Conservation (phyloP, 2,797 vertebrate species). For the Oreochromis mossambicus region DNA sequence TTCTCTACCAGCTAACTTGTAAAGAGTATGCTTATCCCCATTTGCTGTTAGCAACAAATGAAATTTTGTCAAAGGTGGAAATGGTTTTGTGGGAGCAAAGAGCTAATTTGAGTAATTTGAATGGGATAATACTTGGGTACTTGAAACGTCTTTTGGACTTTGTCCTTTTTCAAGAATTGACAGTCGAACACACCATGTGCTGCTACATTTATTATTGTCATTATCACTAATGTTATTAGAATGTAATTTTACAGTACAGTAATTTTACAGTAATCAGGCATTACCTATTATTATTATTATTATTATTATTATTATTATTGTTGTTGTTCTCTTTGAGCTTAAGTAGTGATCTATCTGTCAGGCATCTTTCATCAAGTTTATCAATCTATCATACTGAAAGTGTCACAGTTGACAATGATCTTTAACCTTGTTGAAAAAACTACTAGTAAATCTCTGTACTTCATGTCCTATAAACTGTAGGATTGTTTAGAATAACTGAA, state of each 20-base stretch:
- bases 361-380: not conserved
- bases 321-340: not conserved
- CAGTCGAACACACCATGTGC: not conserved
- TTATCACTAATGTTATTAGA: not conserved
- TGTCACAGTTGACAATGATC: not conserved
- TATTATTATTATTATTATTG: accelerated
- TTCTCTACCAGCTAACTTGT: not conserved
- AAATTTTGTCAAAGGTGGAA: not conserved
- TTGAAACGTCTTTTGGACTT: not conserved
- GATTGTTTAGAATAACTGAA: not conserved
- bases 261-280: not conserved
- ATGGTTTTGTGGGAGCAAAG: not conserved
- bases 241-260: not conserved
- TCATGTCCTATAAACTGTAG: not conserved
- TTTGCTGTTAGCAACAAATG: not conserved
- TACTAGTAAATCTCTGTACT: not conserved
- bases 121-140: not conserved
- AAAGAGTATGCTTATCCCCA: not conserved
- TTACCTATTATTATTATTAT: not conserved
- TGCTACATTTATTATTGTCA: not conserved
- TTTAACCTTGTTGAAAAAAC: not conserved
- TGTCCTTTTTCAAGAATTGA: not conserved
- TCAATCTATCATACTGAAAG: not conserved
- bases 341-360: not conserved
- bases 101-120: not conserved